These are phyloP conservation scores for Callyntrura sp. DNA, from an alignment of 2,888 invertebrate genomes.

Conservation along the genomic window DNA sequence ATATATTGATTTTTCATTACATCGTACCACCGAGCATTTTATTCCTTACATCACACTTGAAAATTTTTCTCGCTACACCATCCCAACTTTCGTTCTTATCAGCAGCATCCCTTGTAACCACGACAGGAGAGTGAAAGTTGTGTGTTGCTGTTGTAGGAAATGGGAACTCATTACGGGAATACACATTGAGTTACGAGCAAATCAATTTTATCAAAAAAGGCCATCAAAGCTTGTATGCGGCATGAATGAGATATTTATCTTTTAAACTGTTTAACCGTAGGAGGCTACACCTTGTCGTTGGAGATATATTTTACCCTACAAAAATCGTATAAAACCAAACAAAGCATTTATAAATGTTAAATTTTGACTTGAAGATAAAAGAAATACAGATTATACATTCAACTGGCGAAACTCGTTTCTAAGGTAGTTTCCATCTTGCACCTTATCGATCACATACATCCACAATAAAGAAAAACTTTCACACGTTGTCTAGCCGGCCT, in stretches of 20 bases:
- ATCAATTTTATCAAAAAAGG: neutral
- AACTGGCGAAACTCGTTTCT: neutral
- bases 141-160: too few species aligned
- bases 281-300: too few species aligned
- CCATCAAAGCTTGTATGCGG: neutral
- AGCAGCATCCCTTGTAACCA: neutral
- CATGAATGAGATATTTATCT: too few species aligned
- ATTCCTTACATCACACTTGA: neutral
- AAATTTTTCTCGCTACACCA: neutral
- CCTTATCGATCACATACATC: slow-evolving; percentile 1
- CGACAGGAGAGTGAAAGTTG: neutral
- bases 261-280: too few species aligned
- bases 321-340: neutral
- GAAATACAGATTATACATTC: slow-evolving; percentile 79
- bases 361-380: slow-evolving; percentile 93
- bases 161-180: neutral
- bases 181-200: neutral
- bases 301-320: neutral
- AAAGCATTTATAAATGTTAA: neutral
- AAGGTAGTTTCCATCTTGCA: neutral
- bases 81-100: neutral
- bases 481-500: neutral
- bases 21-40: neutral
- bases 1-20: slow-evolving; percentile 47
- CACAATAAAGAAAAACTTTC: slow-evolving; percentile 39